Evolutionary conservation across 2,113 vertebrate species (phyloP).

Genomic region (Bufo gargarizans): DNA sequence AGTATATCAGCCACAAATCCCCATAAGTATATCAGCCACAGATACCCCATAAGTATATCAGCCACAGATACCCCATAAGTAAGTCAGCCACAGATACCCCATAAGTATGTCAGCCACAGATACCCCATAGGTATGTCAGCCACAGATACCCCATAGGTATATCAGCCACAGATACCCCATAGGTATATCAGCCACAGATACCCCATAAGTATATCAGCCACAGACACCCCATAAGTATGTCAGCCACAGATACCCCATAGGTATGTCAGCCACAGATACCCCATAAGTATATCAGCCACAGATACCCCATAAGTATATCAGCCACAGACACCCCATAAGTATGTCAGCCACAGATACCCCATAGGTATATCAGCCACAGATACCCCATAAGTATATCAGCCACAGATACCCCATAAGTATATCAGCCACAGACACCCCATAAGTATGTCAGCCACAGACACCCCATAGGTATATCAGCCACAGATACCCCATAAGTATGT

Average conservation of each 20-base stretch:
- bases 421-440: no score
- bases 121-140: no score
- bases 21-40: no score
- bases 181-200: no score
- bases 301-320: background rate
- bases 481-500: background rate
- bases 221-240: no score
- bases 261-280: background rate
- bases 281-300: background rate
- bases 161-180: no score
- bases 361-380: background rate
- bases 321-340: background rate
- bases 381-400: background rate
- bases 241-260: background rate
- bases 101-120: background rate
- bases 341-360: background rate
- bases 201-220: no score
- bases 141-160: no score
- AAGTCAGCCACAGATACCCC: background rate
- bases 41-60: no score
- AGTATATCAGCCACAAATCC: no score
- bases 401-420: no score
- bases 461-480: background rate
- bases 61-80: no score
- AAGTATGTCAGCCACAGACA: background rate